phyloP scores from a whole-genome alignment of 2,113 vertebrate species.

The Hemiscyllium ocellatum region DNA sequence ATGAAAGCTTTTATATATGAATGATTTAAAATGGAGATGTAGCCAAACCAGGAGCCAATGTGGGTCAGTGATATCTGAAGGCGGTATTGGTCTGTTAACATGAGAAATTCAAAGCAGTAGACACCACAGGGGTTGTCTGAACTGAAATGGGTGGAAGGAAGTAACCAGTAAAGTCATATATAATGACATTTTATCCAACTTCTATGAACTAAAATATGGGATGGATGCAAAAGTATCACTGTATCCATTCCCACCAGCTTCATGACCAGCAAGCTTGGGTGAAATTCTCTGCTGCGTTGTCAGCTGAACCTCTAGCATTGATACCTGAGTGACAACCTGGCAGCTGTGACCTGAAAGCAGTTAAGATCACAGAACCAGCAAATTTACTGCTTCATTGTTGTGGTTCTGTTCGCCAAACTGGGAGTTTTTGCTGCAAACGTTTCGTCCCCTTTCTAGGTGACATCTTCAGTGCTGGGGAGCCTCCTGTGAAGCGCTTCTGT shows the following conservation, averaged over 20 bases:
- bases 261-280: too few species aligned
- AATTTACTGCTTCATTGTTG: background rate
- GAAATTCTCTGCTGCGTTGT: background rate
- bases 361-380: background rate
- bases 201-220: background rate
- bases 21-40: background rate
- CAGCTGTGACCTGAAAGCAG: background rate
- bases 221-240: background rate
- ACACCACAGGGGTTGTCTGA: background rate
- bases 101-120: background rate
- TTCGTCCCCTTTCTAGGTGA: too few species aligned
- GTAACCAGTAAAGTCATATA: background rate
- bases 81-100: too few species aligned
- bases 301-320: background rate
- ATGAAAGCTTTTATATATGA: background rate
- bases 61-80: background rate
- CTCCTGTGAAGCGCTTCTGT: too few species aligned
- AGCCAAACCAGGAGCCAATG: background rate
- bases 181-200: background rate
- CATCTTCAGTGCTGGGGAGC: too few species aligned
- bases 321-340: background rate
- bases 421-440: too few species aligned
- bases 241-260: background rate
- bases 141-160: background rate
- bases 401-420: too few species aligned